Conservation (phyloP, 2,888 invertebrate genomes). For the Cinara cedri region DNA sequence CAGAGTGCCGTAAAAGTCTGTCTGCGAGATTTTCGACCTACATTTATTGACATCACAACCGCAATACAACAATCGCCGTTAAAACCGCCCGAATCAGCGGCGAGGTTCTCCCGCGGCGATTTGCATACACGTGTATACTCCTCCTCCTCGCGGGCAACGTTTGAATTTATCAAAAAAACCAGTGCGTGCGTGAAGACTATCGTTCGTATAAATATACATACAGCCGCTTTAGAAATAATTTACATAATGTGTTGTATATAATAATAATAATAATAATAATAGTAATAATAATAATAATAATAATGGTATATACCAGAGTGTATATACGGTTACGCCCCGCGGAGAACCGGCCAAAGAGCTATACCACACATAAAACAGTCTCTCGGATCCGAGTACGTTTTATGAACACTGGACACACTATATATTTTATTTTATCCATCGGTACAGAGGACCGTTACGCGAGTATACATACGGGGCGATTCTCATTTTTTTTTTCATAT, state of each 20-base stretch:
- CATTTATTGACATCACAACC: not conserved
- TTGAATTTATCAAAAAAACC: slow-evolving; percentile 34
- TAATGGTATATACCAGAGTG: not conserved
- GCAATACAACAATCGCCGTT: not conserved
- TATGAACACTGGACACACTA: no score
- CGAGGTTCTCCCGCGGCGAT: not conserved
- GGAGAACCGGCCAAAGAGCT: slow-evolving; percentile 36
- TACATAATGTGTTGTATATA: slow-evolving; percentile 40
- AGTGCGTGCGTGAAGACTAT: not conserved
- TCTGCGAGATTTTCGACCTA: slow-evolving; percentile 24
- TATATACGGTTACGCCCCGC: slow-evolving; percentile 50
- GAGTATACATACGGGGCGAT: not conserved
- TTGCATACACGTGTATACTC: not conserved
- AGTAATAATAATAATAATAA: slow-evolving; percentile 6
- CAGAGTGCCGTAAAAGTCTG: no score
- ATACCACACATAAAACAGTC: slow-evolving; percentile 14
- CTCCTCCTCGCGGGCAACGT: not conserved
- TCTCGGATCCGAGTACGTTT: not conserved
- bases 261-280: slow-evolving; percentile 11
- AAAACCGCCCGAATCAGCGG: slow-evolving; percentile 15
- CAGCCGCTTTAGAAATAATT: slow-evolving; percentile 34
- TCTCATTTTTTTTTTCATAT: no score
- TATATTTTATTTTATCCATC: no score
- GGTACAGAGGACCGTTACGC: slow-evolving; percentile 6
- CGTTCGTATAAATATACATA: no score